A percentile compares a stretch with the other conserved stretches of the same genome.
Evolutionary conservation across 1,140 invertebrate genomes (phyloP).

Genomic region (Drosophila tsacasi): DNA sequence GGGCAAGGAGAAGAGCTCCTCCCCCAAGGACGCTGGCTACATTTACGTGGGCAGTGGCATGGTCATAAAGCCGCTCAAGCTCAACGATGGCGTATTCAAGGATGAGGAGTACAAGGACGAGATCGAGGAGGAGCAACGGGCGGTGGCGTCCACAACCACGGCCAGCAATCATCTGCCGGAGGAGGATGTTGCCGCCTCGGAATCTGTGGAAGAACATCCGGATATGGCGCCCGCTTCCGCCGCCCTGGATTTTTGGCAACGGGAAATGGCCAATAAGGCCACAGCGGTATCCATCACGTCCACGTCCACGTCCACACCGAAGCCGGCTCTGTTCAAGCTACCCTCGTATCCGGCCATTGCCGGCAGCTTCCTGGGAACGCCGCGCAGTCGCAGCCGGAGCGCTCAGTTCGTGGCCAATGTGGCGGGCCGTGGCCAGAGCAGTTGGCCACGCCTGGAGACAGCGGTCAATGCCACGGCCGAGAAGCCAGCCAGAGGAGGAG

Average conservation of each 20-base stretch:
- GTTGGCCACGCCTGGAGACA: conserved; percentile 26
- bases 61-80: conserved; percentile 8
- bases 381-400: conserved; percentile 73
- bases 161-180: conserved; percentile 39
- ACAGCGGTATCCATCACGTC: neutral
- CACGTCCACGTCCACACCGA: conserved; percentile 39
- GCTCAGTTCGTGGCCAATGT: conserved; percentile 78
- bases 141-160: neutral
- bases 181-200: conserved; percentile 9
- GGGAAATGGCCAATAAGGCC: conserved; percentile 49
- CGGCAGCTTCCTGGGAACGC: conserved; percentile 67
- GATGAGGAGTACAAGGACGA: conserved; percentile 23
- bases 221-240: neutral
- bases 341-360: conserved; percentile 74
- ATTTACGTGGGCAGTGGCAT: conserved; percentile 11
- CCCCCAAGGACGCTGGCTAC: conserved; percentile 3
- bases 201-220: neutral
- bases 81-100: conserved; percentile 11
- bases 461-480: conserved; percentile 9
- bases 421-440: conserved; percentile 60
- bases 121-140: conserved; percentile 5
- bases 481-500: conserved; percentile 4
- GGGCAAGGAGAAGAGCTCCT: conserved; percentile 1
- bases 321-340: conserved; percentile 65
- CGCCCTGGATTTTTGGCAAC: conserved; percentile 56